Conservation (phyloP, 2,888 invertebrate genomes). For the Eupithecia tripunctaria region DNA sequence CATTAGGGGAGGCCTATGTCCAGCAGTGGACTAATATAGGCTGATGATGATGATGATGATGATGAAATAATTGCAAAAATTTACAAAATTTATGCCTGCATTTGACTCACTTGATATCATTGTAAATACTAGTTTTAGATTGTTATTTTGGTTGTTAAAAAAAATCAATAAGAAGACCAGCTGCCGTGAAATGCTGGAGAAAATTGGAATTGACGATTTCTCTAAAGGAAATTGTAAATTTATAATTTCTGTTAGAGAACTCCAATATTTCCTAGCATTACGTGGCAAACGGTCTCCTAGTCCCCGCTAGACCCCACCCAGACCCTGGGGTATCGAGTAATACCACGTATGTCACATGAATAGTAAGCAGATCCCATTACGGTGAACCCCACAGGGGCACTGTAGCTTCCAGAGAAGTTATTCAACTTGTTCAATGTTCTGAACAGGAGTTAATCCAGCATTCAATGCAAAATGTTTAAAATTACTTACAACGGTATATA, state of each 20-base stretch:
- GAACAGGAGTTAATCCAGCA: background rate
- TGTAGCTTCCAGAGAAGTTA: background rate
- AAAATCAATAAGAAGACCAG: too few relatives aligned
- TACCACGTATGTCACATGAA: conserved; percentile 3
- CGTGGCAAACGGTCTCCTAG: background rate
- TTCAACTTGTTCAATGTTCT: background rate
- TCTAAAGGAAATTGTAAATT: background rate
- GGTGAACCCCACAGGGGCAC: background rate
- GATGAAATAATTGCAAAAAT: too few relatives aligned
- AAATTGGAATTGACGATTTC: too few relatives aligned
- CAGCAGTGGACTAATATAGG: too few relatives aligned
- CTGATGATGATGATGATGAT: too few relatives aligned
- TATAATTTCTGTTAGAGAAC: too few relatives aligned
- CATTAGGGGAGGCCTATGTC: too few relatives aligned
- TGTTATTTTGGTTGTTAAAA: too few relatives aligned
- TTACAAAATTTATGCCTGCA: too few relatives aligned
- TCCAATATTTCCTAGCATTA: background rate
- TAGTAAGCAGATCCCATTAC: background rate
- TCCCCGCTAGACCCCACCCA: background rate
- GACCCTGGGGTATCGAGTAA: background rate
- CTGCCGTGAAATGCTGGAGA: too few relatives aligned
- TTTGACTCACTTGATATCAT: too few relatives aligned
- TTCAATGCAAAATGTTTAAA: background rate
- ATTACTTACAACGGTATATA: background rate
- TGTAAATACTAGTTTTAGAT: too few relatives aligned